phyloP scores from a whole-genome alignment of 2,888 invertebrate species.

The Eudemis profundana region DNA sequence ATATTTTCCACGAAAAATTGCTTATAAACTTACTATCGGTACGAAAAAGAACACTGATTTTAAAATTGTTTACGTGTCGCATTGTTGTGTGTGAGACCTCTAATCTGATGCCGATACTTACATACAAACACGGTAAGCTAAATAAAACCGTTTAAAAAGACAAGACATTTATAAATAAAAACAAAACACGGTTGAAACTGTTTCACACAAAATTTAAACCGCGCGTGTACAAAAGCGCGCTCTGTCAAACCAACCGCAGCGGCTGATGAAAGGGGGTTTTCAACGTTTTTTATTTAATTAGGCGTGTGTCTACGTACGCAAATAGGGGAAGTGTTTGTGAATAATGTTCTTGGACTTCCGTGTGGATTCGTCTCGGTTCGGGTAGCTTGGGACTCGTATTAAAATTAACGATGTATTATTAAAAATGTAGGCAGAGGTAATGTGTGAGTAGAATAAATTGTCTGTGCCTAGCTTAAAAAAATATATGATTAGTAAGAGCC shows the following conservation, averaged over 20 bases:
- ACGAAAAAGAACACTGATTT: too few species aligned
- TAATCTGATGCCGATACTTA: too few species aligned
- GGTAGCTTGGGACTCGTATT: neutral
- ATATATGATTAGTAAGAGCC: too few species aligned
- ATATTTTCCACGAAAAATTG: too few species aligned
- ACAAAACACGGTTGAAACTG: slow-evolving; percentile 13
- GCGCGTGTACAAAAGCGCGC: neutral
- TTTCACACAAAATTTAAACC: slow-evolving; percentile 1
- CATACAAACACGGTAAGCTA: too few species aligned
- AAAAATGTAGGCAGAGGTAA: neutral
- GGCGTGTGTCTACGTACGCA: neutral
- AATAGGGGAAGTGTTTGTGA: slow-evolving; percentile 13
- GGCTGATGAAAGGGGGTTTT: slow-evolving; percentile 13
- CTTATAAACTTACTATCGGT: too few species aligned
- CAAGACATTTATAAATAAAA: neutral
- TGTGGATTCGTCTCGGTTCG: slow-evolving; percentile 1
- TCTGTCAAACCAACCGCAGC: slow-evolving; percentile 30
- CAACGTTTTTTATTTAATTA: slow-evolving; percentile 27
- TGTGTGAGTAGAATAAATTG: too few species aligned
- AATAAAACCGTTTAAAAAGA: too few species aligned
- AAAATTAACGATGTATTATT: neutral
- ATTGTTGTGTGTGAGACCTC: too few species aligned
- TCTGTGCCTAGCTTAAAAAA: too few species aligned
- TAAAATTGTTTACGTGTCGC: too few species aligned
- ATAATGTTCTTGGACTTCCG: slow-evolving; percentile 4